phyloP scores from a whole-genome alignment of 37 sponge, comb jelly and placozoan species.

The Lycopodina hypogea region DNA sequence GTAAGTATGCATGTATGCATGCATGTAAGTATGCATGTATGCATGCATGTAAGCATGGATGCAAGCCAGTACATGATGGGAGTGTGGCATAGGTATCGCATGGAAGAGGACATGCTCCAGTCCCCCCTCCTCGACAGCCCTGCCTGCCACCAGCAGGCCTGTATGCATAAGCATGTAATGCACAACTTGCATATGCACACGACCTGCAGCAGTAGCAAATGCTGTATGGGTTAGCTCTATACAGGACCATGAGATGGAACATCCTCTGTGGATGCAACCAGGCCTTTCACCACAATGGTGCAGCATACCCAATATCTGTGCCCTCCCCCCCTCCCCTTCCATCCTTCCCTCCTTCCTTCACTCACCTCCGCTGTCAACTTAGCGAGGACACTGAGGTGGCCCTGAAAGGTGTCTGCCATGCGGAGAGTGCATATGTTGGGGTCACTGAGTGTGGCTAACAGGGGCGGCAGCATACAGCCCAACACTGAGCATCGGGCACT shows the following conservation, averaged over 20 bases:
- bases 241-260: not conserved
- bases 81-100: conserved; percentile 51
- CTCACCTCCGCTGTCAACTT: conserved; percentile 51
- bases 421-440: conserved; percentile 15
- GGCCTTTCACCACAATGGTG: too few species aligned
- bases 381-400: conserved; percentile 21
- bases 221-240: not conserved
- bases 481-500: conserved; percentile 20
- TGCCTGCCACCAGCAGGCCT: not conserved
- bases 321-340: not conserved
- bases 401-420: conserved; percentile 43
- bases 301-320: not conserved
- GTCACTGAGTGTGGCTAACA: conserved; percentile 46
- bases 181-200: too few species aligned
- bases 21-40: too few species aligned
- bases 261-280: too few species aligned
- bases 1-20: too few species aligned
- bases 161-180: too few species aligned
- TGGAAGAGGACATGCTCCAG: conserved; percentile 22
- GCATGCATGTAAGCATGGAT: too few species aligned
- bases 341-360: not conserved
- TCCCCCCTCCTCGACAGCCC: conserved; percentile 46
- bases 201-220: not conserved
- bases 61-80: too few species aligned
- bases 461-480: conserved; percentile 45